These are phyloP conservation scores for Molossus molossus DNA, from an alignment of 2,797 vertebrate genomes.

Conservation along the genomic window DNA sequence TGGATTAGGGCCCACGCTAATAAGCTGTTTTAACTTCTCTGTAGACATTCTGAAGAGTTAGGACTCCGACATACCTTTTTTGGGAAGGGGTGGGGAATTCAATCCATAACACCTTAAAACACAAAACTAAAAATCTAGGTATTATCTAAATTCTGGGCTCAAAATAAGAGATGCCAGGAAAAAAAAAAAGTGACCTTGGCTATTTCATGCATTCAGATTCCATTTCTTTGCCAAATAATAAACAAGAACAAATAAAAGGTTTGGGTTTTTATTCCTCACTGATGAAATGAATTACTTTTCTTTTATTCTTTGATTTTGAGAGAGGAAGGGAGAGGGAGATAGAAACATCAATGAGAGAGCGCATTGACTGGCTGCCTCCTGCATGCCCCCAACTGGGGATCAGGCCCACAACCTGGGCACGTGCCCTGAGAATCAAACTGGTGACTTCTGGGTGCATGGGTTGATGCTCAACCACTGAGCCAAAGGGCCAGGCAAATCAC, in stretches of 20 bases:
- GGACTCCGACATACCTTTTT: not conserved
- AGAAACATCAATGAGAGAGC: too few species aligned
- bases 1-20: not conserved
- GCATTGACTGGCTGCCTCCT: too few species aligned
- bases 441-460: too few species aligned
- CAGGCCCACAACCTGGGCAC: too few species aligned
- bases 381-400: too few species aligned
- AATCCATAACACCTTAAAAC: not conserved
- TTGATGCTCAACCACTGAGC: too few species aligned
- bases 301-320: too few species aligned
- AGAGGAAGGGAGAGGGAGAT: too few species aligned
- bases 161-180: not conserved
- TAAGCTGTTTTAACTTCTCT: conserved; percentile 22
- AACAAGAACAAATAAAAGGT: conserved; percentile 3
- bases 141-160: conserved; percentile 14
- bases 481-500: not conserved
- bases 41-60: not conserved
- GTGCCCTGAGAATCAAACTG: too few species aligned
- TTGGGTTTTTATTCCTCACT: not conserved
- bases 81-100: not conserved
- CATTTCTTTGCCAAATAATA: conserved; percentile 48
- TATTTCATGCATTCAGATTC: conserved; percentile 24
- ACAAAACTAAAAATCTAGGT: not conserved
- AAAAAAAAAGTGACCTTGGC: not conserved
- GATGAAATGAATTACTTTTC: not conserved